Base-by-base conservation (phyloP, 1,140 invertebrate genomes). In the Augochlora pura region DNA sequence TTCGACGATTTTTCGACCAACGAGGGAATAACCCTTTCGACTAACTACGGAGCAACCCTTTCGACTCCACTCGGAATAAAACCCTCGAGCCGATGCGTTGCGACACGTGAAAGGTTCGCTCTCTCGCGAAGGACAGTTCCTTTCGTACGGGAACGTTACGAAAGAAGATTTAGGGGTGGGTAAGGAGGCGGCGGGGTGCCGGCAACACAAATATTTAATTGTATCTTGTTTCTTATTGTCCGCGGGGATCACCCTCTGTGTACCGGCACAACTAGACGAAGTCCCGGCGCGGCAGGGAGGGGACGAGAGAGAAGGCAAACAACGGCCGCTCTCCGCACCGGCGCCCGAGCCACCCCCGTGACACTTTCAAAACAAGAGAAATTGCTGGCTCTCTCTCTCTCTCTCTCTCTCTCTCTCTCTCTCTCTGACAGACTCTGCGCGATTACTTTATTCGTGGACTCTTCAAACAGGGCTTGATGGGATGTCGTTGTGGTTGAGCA, bases 151-250 rank as follows among this genome's bases (percentile, higher is more conserved):
- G 32, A 32, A 66, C 23, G 54, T 21, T 10, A 21, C 49, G 49
- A 52, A 54, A 16, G 32, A 12, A 57, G 49, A 66, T 67, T 75
- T 42, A 39, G 49, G 32, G 21, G 25, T 2, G n/a, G n/a, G n/a
- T n/a, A n/a, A 46, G 49, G 0, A 52, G 49, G 49, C 16, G 7
- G 54, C 32, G 49, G 32, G 32, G 32, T 32, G 32, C 32, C 32
- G 32, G 32, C 32, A 38, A 23, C 27, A 60, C 75, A 70, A 77
- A 59, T 63, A 77, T 70, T 70, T 49, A 69, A 62, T 32, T 23
- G 66, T 52, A 52, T 54, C 52, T 32, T 57, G 60, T 68, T 76
- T 76, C 73, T 68, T 68, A 67, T 68, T 57, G 73, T 42, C 54
- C 32, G n/a, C 5, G 12, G 27, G 27, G n/a, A 32, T 25, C 25